A percentile compares a stretch with the other conserved stretches of the same genome.
Conservation (phyloP, 2,888 invertebrate species). For the Argyresthia goedartella region DNA sequence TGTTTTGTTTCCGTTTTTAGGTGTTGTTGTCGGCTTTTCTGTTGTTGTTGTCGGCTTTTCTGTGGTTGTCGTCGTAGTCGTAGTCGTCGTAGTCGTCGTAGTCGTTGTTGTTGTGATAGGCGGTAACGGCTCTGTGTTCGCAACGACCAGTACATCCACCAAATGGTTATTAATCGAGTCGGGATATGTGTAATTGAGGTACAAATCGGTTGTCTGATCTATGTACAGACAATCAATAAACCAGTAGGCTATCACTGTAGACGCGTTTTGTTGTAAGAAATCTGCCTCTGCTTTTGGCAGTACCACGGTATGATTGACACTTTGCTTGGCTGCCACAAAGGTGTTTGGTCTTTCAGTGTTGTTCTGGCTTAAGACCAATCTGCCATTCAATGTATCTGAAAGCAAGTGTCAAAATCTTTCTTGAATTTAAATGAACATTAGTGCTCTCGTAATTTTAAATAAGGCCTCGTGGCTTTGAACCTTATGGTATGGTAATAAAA, state of each 20-base stretch:
- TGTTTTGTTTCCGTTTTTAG: constrained; percentile 9
- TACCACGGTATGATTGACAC: constrained; percentile 69
- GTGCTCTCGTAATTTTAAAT: no score
- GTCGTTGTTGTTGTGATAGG: constrained; percentile 62
- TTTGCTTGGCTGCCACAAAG: constrained; percentile 75
- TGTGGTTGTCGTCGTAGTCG: constrained; percentile 53
- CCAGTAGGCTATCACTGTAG: constrained; percentile 77
- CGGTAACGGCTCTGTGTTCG: constrained; percentile 74
- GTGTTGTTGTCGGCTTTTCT: constrained; percentile 22
- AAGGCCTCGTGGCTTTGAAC: no score
- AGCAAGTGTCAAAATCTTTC: constrained; percentile 14
- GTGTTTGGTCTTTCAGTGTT: constrained; percentile 62
- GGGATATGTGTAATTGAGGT: constrained; percentile 74
- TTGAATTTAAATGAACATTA: background rate
- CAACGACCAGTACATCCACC: constrained; percentile 79
- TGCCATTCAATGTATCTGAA: constrained; percentile 77
- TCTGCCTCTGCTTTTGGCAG: constrained; percentile 73
- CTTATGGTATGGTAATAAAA: no score
- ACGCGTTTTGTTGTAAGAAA: constrained; percentile 63
- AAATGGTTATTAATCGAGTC: constrained; percentile 70
- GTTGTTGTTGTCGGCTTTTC: constrained; percentile 31
- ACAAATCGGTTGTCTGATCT: constrained; percentile 73
- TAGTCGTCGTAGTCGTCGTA: constrained; percentile 53
- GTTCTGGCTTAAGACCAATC: constrained; percentile 74
- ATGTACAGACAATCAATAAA: constrained; percentile 82